A percentile compares a stretch with the other conserved stretches of the same genome.
Conservation (phyloP, 2,113 vertebrate species). For the Myotis davidii region DNA sequence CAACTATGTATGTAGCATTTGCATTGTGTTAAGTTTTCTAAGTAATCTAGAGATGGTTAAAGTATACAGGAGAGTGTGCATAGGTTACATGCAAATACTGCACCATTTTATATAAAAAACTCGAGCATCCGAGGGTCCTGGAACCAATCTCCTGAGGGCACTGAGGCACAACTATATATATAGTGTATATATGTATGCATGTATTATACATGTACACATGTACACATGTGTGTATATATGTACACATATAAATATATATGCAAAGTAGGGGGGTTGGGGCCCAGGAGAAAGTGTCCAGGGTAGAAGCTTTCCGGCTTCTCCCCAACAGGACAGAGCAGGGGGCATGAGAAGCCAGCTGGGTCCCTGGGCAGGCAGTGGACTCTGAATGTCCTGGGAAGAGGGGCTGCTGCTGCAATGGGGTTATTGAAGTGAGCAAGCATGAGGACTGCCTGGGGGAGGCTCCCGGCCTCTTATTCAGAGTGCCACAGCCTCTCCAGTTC, state of each 20-base stretch:
- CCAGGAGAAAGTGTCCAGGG: not conserved
- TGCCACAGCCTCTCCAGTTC: not conserved
- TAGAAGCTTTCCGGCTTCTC: not conserved
- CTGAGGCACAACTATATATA: not conserved
- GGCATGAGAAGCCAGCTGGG: fast-evolving
- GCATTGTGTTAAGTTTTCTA: too few relatives aligned
- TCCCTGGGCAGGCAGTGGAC: not conserved
- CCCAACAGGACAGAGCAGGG: not conserved
- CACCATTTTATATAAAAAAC: not conserved
- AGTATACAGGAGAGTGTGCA: not conserved
- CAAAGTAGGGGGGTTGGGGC: not conserved
- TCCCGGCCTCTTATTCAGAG: not conserved
- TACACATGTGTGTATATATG: fast-evolving
- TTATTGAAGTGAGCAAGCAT: fast-evolving
- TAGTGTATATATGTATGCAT: not conserved
- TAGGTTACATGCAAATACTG: not conserved
- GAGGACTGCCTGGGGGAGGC: too few relatives aligned
- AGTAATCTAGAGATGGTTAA: not conserved
- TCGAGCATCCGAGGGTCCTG: too few relatives aligned
- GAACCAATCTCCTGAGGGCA: too few relatives aligned
- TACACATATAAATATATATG: fast-evolving
- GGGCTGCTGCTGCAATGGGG: not conserved
- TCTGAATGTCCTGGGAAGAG: not conserved
- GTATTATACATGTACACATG: too few relatives aligned
- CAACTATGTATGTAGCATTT: not conserved